These are phyloP conservation scores for Xyrauchen texanus DNA, from an alignment of 2,113 vertebrate species.

Conservation along the genomic window DNA sequence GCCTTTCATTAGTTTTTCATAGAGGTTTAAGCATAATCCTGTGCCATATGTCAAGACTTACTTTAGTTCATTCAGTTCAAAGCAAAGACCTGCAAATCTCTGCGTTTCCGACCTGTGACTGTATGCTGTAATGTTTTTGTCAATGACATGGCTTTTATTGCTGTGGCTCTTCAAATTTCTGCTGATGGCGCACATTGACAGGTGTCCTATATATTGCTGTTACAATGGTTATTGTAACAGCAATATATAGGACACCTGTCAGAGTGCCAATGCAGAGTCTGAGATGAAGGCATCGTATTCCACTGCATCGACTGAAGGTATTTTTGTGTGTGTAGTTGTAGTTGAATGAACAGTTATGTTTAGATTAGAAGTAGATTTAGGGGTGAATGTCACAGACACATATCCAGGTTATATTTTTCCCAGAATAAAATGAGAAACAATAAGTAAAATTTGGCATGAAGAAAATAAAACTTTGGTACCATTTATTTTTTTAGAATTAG, in stretches of 20 bases:
- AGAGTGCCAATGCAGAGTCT: constrained; percentile 13
- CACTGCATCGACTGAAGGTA: constrained; percentile 11
- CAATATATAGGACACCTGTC: too few relatives aligned
- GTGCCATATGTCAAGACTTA: background rate
- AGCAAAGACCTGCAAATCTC: background rate
- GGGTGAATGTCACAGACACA: too few relatives aligned
- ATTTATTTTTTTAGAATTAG: too few relatives aligned
- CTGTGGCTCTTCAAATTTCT: constrained; percentile 5
- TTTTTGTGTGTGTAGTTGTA: background rate
- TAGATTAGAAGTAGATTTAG: too few relatives aligned
- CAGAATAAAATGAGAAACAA: too few relatives aligned
- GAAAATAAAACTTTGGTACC: too few relatives aligned
- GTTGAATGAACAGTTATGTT: too few relatives aligned
- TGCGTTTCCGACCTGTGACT: background rate
- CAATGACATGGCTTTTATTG: background rate
- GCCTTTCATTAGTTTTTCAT: constrained; percentile 2
- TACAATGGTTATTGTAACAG: constrained; percentile 42
- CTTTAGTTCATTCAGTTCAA: background rate
- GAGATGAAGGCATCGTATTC: constrained; percentile 20
- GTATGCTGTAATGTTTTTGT: background rate
- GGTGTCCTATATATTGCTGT: constrained; percentile 20
- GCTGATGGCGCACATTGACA: background rate
- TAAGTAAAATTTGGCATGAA: too few relatives aligned
- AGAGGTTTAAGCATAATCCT: constrained; percentile 28
- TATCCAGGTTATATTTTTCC: too few relatives aligned